Evolutionary conservation across 2,797 vertebrate genomes (phyloP).

Genomic region (Ctenochaetus hawaiiensis): DNA sequence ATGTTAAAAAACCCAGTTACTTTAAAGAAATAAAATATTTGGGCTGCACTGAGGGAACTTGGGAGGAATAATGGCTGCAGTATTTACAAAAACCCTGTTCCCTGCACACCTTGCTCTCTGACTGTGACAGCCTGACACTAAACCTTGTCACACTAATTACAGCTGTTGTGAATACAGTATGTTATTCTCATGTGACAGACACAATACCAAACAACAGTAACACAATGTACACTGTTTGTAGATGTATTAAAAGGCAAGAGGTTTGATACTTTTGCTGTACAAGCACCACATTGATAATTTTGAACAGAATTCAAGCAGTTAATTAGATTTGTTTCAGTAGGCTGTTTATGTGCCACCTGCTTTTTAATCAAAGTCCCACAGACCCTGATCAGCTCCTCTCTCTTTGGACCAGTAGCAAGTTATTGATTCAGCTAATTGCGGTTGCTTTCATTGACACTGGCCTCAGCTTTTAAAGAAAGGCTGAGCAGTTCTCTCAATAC

Average conservation of each 20-base stretch:
- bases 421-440: slow-evolving; percentile 43
- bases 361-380: slow-evolving; percentile 31
- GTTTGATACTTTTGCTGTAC: slow-evolving; percentile 1
- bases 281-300: not conserved
- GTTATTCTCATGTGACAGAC: not conserved
- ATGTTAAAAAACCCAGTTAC: not conserved
- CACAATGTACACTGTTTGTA: no score
- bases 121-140: slow-evolving; percentile 9
- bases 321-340: slow-evolving; percentile 7
- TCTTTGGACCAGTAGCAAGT: not conserved
- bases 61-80: not conserved
- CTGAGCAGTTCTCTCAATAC: slow-evolving; percentile 2
- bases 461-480: slow-evolving; percentile 16
- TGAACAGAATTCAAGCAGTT: not conserved
- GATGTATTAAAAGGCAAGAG: not conserved
- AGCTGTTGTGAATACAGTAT: not conserved
- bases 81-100: not conserved
- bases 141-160: not conserved
- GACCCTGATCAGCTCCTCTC: not conserved
- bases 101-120: not conserved
- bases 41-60: not conserved
- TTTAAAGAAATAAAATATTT: not conserved
- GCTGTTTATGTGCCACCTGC: not conserved
- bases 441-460: slow-evolving; percentile 30
- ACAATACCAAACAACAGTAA: not conserved